Evolutionary conservation across 2,113 vertebrate species (phyloP).

Genomic region (Mus spicilegus): DNA sequence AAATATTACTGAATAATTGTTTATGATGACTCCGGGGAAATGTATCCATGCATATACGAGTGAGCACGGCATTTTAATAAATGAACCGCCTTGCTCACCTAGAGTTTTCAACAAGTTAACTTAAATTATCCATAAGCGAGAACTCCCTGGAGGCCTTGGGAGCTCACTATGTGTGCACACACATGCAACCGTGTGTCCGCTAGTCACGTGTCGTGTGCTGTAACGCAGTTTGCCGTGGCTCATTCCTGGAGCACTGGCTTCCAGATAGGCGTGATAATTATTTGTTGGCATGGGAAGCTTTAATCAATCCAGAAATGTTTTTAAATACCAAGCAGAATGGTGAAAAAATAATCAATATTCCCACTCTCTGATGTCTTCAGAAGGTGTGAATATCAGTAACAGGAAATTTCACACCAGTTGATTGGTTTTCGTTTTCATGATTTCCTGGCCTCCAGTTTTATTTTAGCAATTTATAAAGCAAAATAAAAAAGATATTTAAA

Average conservation of each 20-base stretch:
- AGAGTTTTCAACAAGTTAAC: conserved; percentile 14
- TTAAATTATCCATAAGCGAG: conserved; percentile 43
- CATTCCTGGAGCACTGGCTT: conserved; percentile 25
- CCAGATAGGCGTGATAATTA: conserved; percentile 30
- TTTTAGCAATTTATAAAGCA: conserved; percentile 30
- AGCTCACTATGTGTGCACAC: neutral
- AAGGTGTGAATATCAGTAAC: conserved; percentile 55
- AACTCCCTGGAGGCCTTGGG: neutral
- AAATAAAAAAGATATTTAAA: neutral
- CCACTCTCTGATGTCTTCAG: conserved; percentile 40
- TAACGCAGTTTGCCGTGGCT: neutral
- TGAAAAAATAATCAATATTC: conserved; percentile 57
- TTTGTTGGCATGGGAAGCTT: conserved; percentile 50
- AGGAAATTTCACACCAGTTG: conserved; percentile 39
- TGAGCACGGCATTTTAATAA: conserved; percentile 56
- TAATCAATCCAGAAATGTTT: conserved; percentile 52
- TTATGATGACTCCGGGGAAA: conserved; percentile 52
- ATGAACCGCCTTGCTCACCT: conserved; percentile 18
- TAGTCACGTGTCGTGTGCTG: neutral
- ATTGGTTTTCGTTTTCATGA: conserved; percentile 46
- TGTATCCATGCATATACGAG: conserved; percentile 1
- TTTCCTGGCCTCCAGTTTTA: conserved; percentile 45
- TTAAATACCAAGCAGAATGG: conserved; percentile 36
- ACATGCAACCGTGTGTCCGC: too few species aligned
- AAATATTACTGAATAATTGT: conserved; percentile 70